Conservation (phyloP, 2,797 vertebrate genomes). For the Chaunax sp. region DNA sequence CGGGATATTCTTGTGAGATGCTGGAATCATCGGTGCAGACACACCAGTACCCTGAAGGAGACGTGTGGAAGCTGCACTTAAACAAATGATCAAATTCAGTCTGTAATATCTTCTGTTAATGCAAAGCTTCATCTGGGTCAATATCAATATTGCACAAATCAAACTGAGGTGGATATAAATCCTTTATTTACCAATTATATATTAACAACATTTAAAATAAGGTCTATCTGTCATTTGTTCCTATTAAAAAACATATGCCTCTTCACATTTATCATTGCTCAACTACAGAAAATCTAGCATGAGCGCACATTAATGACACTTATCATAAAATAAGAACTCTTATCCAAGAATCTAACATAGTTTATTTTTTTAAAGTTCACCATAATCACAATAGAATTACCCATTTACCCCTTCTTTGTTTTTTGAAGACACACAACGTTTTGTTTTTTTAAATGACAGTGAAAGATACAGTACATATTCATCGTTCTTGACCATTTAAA, state of each 20-base stretch:
- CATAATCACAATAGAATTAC: background rate
- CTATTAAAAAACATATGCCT: background rate
- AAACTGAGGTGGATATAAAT: background rate
- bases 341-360: no score
- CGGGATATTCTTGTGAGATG: slow-evolving; percentile 91
- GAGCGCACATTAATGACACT: background rate
- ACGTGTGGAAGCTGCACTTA: slow-evolving; percentile 80
- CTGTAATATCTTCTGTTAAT: no score
- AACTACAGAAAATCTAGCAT: background rate
- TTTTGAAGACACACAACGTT: no score
- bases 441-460: no score
- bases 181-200: slow-evolving; percentile 59
- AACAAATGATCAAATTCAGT: slow-evolving; percentile 41
- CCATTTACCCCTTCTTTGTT: background rate
- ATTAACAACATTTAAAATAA: slow-evolving; percentile 2
- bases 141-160: background rate
- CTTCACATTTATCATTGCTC: background rate
- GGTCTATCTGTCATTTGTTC: background rate
- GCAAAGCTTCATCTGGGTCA: no score
- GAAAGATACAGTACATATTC: no score
- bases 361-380: background rate
- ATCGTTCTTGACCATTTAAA: no score
- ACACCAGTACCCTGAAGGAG: slow-evolving; percentile 86
- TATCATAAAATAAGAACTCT: no score
- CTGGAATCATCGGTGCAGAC: slow-evolving; percentile 84